Percentiles rank a stretch among this genome's conserved stretches.
Evolutionary conservation across 2,888 invertebrate species (phyloP).

Genomic region (Cosmia trapezina): DNA sequence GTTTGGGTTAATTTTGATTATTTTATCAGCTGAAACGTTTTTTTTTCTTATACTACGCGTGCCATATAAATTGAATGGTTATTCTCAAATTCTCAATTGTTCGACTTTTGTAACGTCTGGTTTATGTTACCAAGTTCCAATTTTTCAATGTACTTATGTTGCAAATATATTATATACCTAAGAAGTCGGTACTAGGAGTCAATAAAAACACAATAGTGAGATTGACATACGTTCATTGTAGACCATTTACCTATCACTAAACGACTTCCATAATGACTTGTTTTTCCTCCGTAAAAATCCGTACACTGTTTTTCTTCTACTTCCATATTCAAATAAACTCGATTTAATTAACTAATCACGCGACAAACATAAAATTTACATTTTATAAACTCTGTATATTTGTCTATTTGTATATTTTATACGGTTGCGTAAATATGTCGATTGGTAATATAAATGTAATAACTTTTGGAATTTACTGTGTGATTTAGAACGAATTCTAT

Average conservation of each 20-base stretch:
- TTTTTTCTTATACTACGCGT: background rate
- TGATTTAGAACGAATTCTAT: slow-evolving; percentile 20
- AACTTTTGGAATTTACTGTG: slow-evolving; percentile 39
- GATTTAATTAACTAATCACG: slow-evolving; percentile 49
- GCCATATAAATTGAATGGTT: background rate
- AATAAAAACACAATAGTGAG: background rate
- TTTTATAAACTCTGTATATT: slow-evolving; percentile 28
- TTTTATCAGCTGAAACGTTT: background rate
- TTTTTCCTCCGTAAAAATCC: background rate
- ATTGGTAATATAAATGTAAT: slow-evolving; percentile 30
- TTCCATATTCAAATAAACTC: slow-evolving; percentile 12
- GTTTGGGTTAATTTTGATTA: slow-evolving; percentile 16
- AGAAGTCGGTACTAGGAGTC: background rate
- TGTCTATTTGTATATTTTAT: slow-evolving; percentile 27
- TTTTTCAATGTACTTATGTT: background rate
- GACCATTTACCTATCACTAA: background rate
- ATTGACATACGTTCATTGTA: slow-evolving; percentile 3
- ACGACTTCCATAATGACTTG: background rate
- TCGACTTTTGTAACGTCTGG: background rate
- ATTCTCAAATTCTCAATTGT: background rate
- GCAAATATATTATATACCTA: background rate
- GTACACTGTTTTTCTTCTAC: slow-evolving; percentile 17
- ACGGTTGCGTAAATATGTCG: slow-evolving; percentile 44
- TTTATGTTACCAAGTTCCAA: background rate
- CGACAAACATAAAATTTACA: slow-evolving; percentile 46